Evolutionary conservation across 1,140 invertebrate species (phyloP).

Genomic region (Drosophila arawakana): DNA sequence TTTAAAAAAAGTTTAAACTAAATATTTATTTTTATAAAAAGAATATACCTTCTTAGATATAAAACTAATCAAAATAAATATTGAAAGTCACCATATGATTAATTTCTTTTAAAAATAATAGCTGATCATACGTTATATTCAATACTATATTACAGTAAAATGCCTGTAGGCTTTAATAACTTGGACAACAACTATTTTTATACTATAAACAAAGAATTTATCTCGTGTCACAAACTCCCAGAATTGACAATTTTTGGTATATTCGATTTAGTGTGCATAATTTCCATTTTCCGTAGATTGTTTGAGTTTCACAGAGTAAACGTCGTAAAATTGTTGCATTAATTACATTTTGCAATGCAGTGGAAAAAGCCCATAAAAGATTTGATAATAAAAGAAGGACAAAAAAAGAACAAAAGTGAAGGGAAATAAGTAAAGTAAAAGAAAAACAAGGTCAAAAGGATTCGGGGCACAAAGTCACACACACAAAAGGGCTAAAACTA

Average conservation of each 20-base stretch:
- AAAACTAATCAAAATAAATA: too few species aligned
- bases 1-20: too few species aligned
- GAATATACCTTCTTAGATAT: too few species aligned
- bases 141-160: too few species aligned
- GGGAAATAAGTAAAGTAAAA: slow-evolving; percentile 12
- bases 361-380: slow-evolving; percentile 50
- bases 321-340: slow-evolving; percentile 54
- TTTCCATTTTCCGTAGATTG: slow-evolving; percentile 15
- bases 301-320: slow-evolving; percentile 31
- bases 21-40: too few species aligned
- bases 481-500: slow-evolving; percentile 8
- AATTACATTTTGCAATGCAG: slow-evolving; percentile 64
- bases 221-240: neutral
- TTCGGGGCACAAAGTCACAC: neutral
- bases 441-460: slow-evolving; percentile 66
- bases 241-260: slow-evolving; percentile 9
- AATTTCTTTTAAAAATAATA: too few species aligned
- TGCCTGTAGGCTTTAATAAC: too few species aligned
- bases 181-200: too few species aligned
- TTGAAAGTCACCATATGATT: too few species aligned
- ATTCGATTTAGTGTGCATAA: slow-evolving; percentile 3
- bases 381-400: slow-evolving; percentile 21
- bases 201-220: neutral
- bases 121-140: too few species aligned
- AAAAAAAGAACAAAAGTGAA: slow-evolving; percentile 22